Evolutionary conservation across 92 coral and sea anemone species (phyloP).

Genomic region (Epizoanthus fatuus): DNA sequence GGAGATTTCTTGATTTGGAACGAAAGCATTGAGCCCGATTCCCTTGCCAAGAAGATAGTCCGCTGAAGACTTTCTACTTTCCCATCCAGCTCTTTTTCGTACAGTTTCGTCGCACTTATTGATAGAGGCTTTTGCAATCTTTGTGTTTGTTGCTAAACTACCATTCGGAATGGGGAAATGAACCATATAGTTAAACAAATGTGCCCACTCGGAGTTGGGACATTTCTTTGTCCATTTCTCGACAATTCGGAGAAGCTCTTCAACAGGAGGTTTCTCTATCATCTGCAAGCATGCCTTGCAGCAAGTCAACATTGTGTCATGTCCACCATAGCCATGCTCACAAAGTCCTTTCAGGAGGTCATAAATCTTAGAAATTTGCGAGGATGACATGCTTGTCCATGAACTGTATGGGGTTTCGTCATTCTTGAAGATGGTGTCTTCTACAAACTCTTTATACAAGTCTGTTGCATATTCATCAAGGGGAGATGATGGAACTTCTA

Average conservation of each 20-base stretch:
- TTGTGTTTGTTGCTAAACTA: slow-evolving; percentile 47
- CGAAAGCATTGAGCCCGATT: slow-evolving; percentile 65
- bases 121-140: slow-evolving; percentile 48
- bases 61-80: slow-evolving; percentile 66
- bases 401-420: slow-evolving; percentile 71
- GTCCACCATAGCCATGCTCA: slow-evolving; percentile 41
- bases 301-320: slow-evolving; percentile 63
- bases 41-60: slow-evolving; percentile 80
- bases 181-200: slow-evolving; percentile 72
- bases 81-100: slow-evolving; percentile 25
- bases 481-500: slow-evolving; percentile 10
- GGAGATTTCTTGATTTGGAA: slow-evolving; percentile 31
- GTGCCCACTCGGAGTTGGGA: slow-evolving; percentile 73
- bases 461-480: slow-evolving; percentile 19
- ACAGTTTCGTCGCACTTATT: slow-evolving; percentile 46
- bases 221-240: slow-evolving; percentile 47
- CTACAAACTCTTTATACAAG: slow-evolving; percentile 52
- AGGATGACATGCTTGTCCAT: slow-evolving; percentile 46
- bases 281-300: slow-evolving; percentile 66
- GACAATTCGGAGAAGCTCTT: slow-evolving; percentile 49
- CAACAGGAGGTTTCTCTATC: slow-evolving; percentile 58
- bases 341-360: slow-evolving; percentile 47
- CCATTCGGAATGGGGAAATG: slow-evolving; percentile 74
- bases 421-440: slow-evolving; percentile 54
- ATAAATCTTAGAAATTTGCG: slow-evolving; percentile 28